These are phyloP conservation scores for Ctenodactylus gundi DNA, from an alignment of 2,113 vertebrate species.

Conservation along the genomic window DNA sequence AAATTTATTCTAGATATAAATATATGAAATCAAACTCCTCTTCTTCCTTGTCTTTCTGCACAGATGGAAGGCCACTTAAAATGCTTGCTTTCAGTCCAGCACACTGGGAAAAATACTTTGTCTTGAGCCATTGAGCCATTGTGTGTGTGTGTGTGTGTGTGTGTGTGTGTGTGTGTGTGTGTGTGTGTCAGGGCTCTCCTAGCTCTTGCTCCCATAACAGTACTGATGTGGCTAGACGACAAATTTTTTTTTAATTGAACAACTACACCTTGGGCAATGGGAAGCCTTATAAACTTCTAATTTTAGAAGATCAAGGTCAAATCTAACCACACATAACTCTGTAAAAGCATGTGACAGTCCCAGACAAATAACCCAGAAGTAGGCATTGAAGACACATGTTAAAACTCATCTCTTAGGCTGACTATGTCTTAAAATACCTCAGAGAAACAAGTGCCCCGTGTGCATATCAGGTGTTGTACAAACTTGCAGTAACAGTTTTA, in stretches of 20 bases:
- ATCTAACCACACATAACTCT: background rate
- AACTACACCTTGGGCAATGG: background rate
- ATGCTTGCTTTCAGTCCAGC: background rate
- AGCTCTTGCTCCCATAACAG: background rate
- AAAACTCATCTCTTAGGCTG: background rate
- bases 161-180: no score
- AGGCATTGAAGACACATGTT: background rate
- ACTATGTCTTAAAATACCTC: background rate
- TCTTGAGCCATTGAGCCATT: background rate
- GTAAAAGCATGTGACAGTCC: background rate
- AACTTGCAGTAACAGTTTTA: background rate
- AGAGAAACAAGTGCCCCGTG: background rate
- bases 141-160: no score
- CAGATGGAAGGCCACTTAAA: background rate
- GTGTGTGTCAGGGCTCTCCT: background rate
- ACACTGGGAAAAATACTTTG: background rate
- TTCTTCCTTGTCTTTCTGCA: background rate
- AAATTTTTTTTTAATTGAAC: background rate
- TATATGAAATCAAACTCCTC: background rate
- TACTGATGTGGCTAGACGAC: background rate
- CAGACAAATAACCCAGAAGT: rapidly evolving
- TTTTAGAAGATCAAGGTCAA: background rate
- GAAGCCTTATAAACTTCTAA: background rate
- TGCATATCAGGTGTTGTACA: background rate
- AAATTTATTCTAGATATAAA: background rate